Base-by-base conservation (phyloP, 2,113 vertebrate species). In the Cololabis saira region DNA sequence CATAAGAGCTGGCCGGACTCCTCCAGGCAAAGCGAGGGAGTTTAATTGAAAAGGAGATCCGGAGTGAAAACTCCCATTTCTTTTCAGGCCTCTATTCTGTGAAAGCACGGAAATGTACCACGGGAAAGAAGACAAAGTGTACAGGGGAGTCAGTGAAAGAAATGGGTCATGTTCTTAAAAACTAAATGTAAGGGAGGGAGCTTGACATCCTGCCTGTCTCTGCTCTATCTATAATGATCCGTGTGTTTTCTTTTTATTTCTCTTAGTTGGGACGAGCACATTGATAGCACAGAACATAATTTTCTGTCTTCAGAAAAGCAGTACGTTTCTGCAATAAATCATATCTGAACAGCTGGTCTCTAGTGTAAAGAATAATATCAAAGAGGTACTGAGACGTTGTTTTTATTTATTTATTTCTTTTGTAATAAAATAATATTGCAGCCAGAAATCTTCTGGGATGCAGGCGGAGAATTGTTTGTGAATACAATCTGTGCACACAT, bases 31-130 rank as follows among this genome's bases (percentile, higher is more conserved):
- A 70, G 70, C 13, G 1, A 74, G 43, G 41, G 64, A 71, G 76
- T 85, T 86, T 90, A 87, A 90, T 89, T 89, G 87, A 89, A 89
- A 87, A 84, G 80, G 64, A 86, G 81, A 82, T 83, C 83, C 70
- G 78, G 84, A 84, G 80, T 84, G 80, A 90, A 88, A 90, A 82
- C 78, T 84, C 81, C 74, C 73, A 72, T 85, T 87, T 56, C 72
- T 81, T 72, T 89, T 78, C 79, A 79, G 76, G 60, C 72, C 76
- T 75, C 69, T 71, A 53, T 83, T 88, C 73, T 81, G 68, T 83
- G 69, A 86, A 86, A 76, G 80, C 84, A 69, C 27, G 44, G 78
- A 84, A 76, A 76, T 72, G 65, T 76, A 85, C 76, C 74, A 70
- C 17, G 64, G 61, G 67, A 79, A 86, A 74, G 65, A 82, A 67